Conservation (phyloP, 2,113 vertebrate species). For the Bubo blakistoni region DNA sequence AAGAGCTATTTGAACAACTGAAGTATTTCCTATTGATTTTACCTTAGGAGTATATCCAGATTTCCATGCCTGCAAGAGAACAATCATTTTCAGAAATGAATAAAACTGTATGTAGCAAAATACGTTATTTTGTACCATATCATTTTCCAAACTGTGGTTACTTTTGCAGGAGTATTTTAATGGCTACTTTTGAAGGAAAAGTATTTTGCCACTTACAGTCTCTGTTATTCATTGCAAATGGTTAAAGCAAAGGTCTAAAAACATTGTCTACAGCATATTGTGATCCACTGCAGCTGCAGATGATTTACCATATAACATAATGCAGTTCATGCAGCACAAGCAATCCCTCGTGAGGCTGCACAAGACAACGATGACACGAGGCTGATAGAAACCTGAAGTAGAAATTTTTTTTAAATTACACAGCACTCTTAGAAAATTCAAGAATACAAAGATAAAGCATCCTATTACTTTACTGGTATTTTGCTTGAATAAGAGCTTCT, state of each 20-base stretch:
- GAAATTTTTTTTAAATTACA: neutral
- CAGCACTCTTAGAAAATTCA: neutral
- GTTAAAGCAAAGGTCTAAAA: slow-evolving; percentile 8
- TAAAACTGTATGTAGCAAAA: neutral
- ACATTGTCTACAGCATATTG: neutral
- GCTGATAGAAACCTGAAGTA: neutral
- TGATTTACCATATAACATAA: neutral
- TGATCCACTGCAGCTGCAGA: slow-evolving; percentile 11
- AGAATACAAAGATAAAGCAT: neutral
- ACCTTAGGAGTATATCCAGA: neutral
- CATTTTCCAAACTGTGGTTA: neutral
- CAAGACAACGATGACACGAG: neutral
- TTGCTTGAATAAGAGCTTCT: neutral
- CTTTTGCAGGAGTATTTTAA: neutral
- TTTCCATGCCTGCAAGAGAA: neutral
- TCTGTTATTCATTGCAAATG: slow-evolving; percentile 23
- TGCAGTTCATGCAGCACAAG: neutral
- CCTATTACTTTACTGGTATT: neutral
- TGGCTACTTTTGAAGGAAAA: slow-evolving; percentile 41
- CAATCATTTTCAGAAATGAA: slow-evolving; percentile 19
- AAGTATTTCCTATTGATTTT: slow-evolving; percentile 23
- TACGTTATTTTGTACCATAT: neutral
- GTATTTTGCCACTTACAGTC: slow-evolving; percentile 31
- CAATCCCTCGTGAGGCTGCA: neutral
- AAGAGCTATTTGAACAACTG: neutral